Evolutionary conservation across 2,113 vertebrate genomes (phyloP).

Genomic region (Varanus komodoensis): DNA sequence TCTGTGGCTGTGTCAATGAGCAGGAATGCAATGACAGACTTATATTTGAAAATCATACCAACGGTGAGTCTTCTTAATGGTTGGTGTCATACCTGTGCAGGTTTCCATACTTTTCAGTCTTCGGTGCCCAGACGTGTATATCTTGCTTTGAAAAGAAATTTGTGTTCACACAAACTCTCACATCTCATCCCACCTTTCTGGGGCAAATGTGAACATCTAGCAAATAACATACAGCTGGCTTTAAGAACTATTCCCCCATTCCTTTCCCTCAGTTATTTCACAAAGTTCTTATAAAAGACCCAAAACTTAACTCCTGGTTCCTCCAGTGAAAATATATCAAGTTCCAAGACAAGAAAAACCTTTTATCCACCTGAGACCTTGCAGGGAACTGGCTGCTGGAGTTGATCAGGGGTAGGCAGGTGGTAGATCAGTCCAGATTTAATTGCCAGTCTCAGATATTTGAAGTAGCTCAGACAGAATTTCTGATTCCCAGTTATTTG

Average conservation of each 20-base stretch:
- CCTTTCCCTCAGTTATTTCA: neutral
- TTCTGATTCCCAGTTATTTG: neutral
- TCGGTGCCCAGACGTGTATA: no score
- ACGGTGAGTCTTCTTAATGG: conserved; percentile 70
- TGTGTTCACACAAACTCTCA: neutral
- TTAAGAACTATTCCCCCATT: conserved; percentile 42
- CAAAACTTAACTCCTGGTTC: neutral
- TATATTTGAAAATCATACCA: conserved; percentile 85
- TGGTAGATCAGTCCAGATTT: no score
- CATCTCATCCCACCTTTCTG: neutral
- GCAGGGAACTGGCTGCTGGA: neutral
- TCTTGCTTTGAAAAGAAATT: neutral
- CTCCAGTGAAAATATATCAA: neutral
- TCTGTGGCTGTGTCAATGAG: conserved; percentile 84
- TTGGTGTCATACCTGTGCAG: neutral
- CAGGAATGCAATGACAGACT: conserved; percentile 91
- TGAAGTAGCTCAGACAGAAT: neutral
- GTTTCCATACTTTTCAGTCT: rapidly evolving
- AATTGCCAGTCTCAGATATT: neutral
- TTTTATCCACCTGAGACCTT: neutral
- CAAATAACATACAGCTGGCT: conserved; percentile 46
- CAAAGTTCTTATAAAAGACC: neutral
- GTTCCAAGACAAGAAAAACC: neutral
- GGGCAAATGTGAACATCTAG: neutral
- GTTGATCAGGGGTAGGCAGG: no score